Percentiles rank a stretch among this genome's conserved stretches.
Conservation (phyloP, 2,113 vertebrate species). For the Ammodytes dubius region DNA sequence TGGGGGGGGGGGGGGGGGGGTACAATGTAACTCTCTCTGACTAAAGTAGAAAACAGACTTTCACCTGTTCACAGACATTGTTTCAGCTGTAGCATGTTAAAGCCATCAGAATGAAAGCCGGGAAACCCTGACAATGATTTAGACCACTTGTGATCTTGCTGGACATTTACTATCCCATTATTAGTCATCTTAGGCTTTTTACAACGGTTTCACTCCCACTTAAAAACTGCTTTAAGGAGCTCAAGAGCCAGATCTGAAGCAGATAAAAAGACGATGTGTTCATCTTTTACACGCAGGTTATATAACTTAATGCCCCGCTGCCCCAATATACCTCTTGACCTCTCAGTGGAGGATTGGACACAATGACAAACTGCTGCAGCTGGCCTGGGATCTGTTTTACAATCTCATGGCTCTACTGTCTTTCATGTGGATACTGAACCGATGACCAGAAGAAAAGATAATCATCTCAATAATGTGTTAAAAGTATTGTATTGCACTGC, state of each 20-base stretch:
- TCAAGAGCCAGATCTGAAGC: slow-evolving; percentile 21
- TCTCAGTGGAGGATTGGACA: slow-evolving; percentile 28
- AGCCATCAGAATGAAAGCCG: slow-evolving; percentile 49
- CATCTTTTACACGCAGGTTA: slow-evolving; percentile 15
- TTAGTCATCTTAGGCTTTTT: slow-evolving; percentile 40
- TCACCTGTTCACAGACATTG: slow-evolving; percentile 42
- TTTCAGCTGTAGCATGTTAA: slow-evolving; percentile 60
- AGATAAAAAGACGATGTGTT: slow-evolving; percentile 40
- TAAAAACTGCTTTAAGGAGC: slow-evolving; percentile 28
- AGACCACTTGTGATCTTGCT: slow-evolving; percentile 25
- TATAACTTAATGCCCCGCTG: slow-evolving; percentile 32
- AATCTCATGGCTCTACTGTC: slow-evolving; percentile 20
- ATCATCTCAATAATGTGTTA: slow-evolving; percentile 30
- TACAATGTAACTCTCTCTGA: slow-evolving; percentile 21
- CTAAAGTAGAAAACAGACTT: slow-evolving; percentile 61
- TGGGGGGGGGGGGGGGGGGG: slow-evolving; percentile 15
- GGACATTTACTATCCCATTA: slow-evolving; percentile 56
- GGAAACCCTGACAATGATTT: slow-evolving; percentile 45
- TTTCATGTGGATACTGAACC: slow-evolving; percentile 23
- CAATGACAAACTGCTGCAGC: slow-evolving; percentile 59
- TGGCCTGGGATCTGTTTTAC: slow-evolving; percentile 39
- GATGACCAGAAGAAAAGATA: slow-evolving; percentile 13
- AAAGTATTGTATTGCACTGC: neutral
- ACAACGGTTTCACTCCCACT: slow-evolving; percentile 28
- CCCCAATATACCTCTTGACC: slow-evolving; percentile 38